Evolutionary conservation across 1,140 invertebrate species (phyloP), one percentile per base, ranked within the genome.

Genomic region (Protaetia brevitarsis): DNA sequence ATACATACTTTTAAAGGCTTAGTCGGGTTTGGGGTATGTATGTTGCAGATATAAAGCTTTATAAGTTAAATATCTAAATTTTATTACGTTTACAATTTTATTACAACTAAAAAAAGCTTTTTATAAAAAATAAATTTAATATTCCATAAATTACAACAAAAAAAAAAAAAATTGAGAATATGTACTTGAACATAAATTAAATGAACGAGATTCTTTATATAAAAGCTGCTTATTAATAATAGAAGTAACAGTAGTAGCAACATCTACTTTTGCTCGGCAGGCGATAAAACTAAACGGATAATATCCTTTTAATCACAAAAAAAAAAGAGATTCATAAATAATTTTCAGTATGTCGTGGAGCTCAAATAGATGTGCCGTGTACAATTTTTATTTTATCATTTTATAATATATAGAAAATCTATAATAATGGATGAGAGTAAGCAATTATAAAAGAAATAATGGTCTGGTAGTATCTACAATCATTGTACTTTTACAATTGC

Each of bases 71-170:
- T 62, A 37, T 62, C 59, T 37, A 37, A 62, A 62, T 8, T 62
- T 62, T 62, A 62, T 58, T 58, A 45, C 41, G 56, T 58, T 58
- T 58, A 58, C 56, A 58, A n/a, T 58, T 58, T 58, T 27, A 28
- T 58, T 58, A 58, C 56, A 58, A 58, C 56, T 58, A 58, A 58
- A 58, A 58, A 58, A 58, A 58, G 56, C 56, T 58, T 58, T 58
- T 58, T 58, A 58, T 58, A 58, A 58, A 58, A 58, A 58, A 58
- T 58, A 58, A 58, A 58, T 58, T 58, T 58, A 58, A 58, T 58
- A 58, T 58, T 58, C 29, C 2, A 45, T 28, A 58, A 58, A 58
- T 58, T 58, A 58, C 28, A 58, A 58, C 56, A 58, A 58, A 58
- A 57, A 58, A 58, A 27, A n/a, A 28, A n/a, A n/a, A n/a, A n/a